Evolutionary conservation across 2,888 invertebrate species (phyloP), one percentile per base, ranked within the genome.

Genomic region (Trissolcus brochymenae): DNA sequence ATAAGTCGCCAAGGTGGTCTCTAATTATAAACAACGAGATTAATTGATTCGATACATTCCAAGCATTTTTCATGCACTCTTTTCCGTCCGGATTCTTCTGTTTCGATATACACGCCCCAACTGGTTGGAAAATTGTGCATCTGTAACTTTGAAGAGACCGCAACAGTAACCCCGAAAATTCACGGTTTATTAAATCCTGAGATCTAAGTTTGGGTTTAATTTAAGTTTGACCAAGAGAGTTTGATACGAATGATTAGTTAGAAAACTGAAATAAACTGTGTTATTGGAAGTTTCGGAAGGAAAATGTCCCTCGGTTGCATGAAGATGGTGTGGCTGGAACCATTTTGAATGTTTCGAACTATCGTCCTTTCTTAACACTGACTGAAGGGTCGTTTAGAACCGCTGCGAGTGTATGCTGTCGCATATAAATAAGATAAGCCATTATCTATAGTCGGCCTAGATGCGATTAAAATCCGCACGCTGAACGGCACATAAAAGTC

Each of bases 341-440:
- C 11, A 19, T 21, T 41, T 16, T 6, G 43, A 21, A 13, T 61
- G 57, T 71, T n/a, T 75, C 4, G 4, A 25, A 4, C 2, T 25
- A 25, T 25, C 25, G 25, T 25, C 25, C 4, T 25, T 6, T 25
- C 25, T 75, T 75, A 75, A 78, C 66, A 66, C 65, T 61, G 54
- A 41, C 55, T 50, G 62, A 71, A 70, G 70, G 70, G 70, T 55
- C 66, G 54, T 41, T 66, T 74, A 65, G 74, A 78, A 78, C 75
- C 67, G 72, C 72, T 75, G 75, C 75, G 60, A 72, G 65, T 60
- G 46, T 60, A 9, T 35, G 9, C 49, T 49, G 49, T 49, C 49
- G 51, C 19, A 21, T 35, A 35, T 78, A 78, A 78, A 78, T 78
- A 72, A 75, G 75, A 78, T 78, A 78, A 78, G 75, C 41, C 64